These are phyloP conservation scores for Pterobdella sp. DNA, from an alignment of 2,888 invertebrate genomes.

Conservation along the genomic window DNA sequence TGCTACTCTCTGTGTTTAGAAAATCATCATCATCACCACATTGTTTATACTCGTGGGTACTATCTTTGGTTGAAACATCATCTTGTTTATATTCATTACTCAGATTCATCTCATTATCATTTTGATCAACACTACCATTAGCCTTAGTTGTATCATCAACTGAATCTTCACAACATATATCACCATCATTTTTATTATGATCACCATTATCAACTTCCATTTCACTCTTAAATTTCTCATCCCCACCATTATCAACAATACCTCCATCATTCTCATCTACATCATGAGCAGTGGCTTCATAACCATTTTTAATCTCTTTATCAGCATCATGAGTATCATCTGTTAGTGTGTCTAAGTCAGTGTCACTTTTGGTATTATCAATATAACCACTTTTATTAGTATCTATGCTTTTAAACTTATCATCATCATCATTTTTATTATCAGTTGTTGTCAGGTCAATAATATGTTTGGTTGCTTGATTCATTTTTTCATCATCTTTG, in stretches of 20 bases:
- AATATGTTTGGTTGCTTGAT: not conserved
- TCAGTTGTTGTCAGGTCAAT: not conserved
- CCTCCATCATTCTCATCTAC: not conserved
- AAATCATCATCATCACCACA: no score
- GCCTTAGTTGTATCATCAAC: no score
- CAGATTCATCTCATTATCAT: no score
- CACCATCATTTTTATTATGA: not conserved
- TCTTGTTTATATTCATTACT: no score
- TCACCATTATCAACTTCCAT: not conserved
- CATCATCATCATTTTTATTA: not conserved
- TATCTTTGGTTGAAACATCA: no score
- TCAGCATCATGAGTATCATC: not conserved
- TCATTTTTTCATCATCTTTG: constrained; percentile 7
- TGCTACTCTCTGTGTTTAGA: no score
- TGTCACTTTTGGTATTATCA: not conserved
- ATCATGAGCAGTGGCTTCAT: constrained; percentile 1
- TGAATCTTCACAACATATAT: no score
- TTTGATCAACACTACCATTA: no score
- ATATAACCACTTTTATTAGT: not conserved
- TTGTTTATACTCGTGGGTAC: no score
- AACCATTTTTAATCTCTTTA: not conserved
- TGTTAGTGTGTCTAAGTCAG: not conserved
- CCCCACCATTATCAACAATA: not conserved
- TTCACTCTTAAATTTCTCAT: not conserved
- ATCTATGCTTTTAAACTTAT: not conserved